Evolutionary conservation across 2,797 vertebrate species (phyloP), one percentile per base, ranked within the genome.

Genomic region (Miopithecus talapoin): DNA sequence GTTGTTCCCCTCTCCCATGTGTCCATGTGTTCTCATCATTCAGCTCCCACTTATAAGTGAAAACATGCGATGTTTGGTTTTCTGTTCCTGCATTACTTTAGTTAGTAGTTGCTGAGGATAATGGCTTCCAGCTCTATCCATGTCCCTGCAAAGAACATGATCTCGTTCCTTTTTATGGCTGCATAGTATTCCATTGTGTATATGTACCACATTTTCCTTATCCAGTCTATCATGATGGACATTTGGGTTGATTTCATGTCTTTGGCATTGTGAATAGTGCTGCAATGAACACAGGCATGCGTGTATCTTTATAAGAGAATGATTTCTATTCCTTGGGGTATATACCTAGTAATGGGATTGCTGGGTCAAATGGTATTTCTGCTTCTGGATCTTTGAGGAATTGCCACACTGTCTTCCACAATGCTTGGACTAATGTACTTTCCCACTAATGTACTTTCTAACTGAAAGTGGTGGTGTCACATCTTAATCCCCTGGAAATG

Each of bases 401-500:
- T 68, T 16, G 17, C 33, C 16, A 68, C 4, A 33, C 33, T 68
- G 1, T n/a, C 61, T 68, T 68, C 61, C 61, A n/a, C 61, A 68
- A 19, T 68, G 33, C 16, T 68, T 68, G 61, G 61, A n/a, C 61
- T 68, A 17, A 68, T 19, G 61, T 68, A 68, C 33, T 8, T 68
- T 68, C 61, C 61, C n/a, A n/a, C 61, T 68, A 17, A 68, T 19
- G 61, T 68, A 68, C 33, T 8, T 68, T 68, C 74, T 89, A 81
- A 85, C 59, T 95, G 89, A 92, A 95, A 55, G 14, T 53, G 55
- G 28, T 36, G 50, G 8, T 70, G 13, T 84, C 28, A 59, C 50
- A 80, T 68, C 92, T 96, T 90, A 92, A 83, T 9, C 10, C n/a
- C 46, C 78, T 90, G 70, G 41, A 92, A 97, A 91, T 84, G 12